Conservation (phyloP, 2,888 invertebrate genomes). For the Cynaeus angustus region DNA sequence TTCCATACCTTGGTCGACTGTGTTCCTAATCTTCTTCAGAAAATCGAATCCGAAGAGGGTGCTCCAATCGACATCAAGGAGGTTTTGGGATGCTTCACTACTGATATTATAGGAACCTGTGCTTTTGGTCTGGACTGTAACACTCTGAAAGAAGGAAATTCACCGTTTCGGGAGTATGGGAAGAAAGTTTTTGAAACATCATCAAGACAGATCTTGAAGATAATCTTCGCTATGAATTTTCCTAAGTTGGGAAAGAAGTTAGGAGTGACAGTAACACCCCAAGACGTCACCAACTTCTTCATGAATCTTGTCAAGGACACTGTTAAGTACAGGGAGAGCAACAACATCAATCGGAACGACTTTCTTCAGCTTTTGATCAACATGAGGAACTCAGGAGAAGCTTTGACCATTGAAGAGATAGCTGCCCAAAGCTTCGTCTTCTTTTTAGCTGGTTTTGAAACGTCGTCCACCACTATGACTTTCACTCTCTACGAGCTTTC, state of each 20-base stretch:
- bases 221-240: background rate
- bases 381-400: conserved; percentile 59
- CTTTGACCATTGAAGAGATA: conserved; percentile 55
- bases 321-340: conserved; percentile 70
- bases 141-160: conserved; percentile 73
- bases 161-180: conserved; percentile 66
- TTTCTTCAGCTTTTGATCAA: conserved; percentile 74
- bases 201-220: background rate
- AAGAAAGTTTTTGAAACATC: conserved; percentile 58
- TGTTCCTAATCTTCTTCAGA: background rate
- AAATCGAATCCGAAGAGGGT: background rate
- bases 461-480: conserved; percentile 71
- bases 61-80: conserved; percentile 66
- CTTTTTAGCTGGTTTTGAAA: conserved; percentile 73
- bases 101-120: conserved; percentile 76
- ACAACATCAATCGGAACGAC: conserved; percentile 70
- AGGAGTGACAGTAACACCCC: background rate
- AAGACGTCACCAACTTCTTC: conserved; percentile 69
- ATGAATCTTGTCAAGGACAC: conserved; percentile 69
- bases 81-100: conserved; percentile 74
- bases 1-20: conserved; percentile 68
- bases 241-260: background rate
- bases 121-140: conserved; percentile 77
- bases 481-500: conserved; percentile 72
- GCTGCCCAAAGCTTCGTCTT: conserved; percentile 72